A percentile compares a stretch with the other conserved stretches of the same genome.
Conservation (phyloP, 2,888 invertebrate genomes). For the Maniola hyperantus region DNA sequence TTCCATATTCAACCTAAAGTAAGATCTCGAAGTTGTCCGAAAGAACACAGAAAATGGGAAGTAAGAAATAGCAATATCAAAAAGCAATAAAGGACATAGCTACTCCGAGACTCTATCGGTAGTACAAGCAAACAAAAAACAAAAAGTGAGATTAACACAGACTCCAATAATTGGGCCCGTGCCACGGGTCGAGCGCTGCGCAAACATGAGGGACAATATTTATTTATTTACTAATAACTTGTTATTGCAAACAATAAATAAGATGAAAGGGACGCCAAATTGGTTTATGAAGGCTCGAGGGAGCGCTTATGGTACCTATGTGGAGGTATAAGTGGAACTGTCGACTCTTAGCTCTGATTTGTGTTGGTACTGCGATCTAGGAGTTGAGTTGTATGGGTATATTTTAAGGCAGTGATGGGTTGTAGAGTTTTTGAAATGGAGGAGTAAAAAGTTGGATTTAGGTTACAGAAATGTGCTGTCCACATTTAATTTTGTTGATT, state of each 20-base stretch:
- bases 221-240: constrained; percentile 80
- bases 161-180: constrained; percentile 67
- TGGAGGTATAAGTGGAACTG: constrained; percentile 4
- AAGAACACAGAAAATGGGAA: constrained; percentile 20
- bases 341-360: constrained; percentile 23
- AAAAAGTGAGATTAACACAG: constrained; percentile 66
- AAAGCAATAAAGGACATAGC: constrained; percentile 50
- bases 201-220: constrained; percentile 77
- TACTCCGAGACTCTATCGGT: constrained; percentile 32
- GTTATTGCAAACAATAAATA: constrained; percentile 74
- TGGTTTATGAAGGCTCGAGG: constrained; percentile 75
- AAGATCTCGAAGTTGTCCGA: too few relatives aligned
- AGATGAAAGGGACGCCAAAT: constrained; percentile 76
- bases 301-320: constrained; percentile 50
- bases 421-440: neutral
- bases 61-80: constrained; percentile 41
- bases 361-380: neutral
- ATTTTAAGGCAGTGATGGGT: neutral
- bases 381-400: neutral
- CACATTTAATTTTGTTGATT: too few relatives aligned
- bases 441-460: neutral
- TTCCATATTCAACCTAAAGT: too few relatives aligned
- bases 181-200: constrained; percentile 64
- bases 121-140: constrained; percentile 54
- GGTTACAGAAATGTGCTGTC: neutral